Percentiles rank a stretch among this genome's conserved stretches.
Conservation (phyloP, 1,140 invertebrate genomes). For the Tetragonula clypearis region DNA sequence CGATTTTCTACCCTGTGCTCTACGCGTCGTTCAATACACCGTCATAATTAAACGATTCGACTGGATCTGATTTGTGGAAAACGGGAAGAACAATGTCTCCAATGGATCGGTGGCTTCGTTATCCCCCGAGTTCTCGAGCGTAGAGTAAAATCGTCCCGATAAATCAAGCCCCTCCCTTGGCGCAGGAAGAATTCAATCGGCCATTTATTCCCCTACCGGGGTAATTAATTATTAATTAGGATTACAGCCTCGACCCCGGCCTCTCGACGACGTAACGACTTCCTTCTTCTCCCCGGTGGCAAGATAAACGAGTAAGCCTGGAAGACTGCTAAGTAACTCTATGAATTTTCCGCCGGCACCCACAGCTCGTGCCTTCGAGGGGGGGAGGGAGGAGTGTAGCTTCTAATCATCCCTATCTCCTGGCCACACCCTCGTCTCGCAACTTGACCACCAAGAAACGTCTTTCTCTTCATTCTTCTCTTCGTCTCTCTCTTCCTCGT, state of each 20-base stretch:
- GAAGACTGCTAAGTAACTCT: constrained; percentile 74
- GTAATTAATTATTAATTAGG: constrained; percentile 72
- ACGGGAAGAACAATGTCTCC: constrained; percentile 3
- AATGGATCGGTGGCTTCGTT: constrained; percentile 22
- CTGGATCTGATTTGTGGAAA: not conserved
- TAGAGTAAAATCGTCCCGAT: constrained; percentile 50
- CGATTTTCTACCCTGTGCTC: too few species aligned
- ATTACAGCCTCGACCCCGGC: constrained; percentile 62
- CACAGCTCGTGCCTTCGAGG: constrained; percentile 62
- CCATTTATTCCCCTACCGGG: constrained; percentile 58
- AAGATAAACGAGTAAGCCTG: constrained; percentile 75
- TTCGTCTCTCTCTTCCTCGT: not conserved
- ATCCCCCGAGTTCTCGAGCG: constrained; percentile 8
- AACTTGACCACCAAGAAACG: constrained; percentile 41
- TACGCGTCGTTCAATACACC: not conserved
- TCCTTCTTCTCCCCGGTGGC: constrained; percentile 56
- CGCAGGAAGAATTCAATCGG: constrained; percentile 68
- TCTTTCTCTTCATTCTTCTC: not conserved
- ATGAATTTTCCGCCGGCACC: constrained; percentile 79
- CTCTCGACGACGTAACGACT: constrained; percentile 67
- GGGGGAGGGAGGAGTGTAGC: constrained; percentile 63
- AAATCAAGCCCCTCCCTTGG: constrained; percentile 54
- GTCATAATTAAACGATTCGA: constrained; percentile 3
- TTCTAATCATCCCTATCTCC: constrained; percentile 78
- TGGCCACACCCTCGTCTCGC: constrained; percentile 71